Conservation (phyloP, 2,888 invertebrate species). For the Hydroisotoma schaefferi region DNA sequence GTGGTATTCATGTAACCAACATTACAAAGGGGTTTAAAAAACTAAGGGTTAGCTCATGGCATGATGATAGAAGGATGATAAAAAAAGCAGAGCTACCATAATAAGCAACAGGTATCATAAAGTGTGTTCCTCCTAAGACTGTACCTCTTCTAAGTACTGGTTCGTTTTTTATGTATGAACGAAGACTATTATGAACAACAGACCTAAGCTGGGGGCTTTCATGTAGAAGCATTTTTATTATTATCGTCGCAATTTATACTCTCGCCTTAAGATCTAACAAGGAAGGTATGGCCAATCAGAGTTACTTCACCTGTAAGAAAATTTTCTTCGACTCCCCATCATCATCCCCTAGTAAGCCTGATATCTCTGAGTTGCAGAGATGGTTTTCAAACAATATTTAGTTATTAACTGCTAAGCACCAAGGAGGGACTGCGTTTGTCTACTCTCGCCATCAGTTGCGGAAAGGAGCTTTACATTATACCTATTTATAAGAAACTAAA, state of each 20-base stretch:
- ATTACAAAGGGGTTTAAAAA: slow-evolving; percentile 17
- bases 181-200: no score
- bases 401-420: slow-evolving; percentile 9
- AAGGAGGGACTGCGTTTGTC: slow-evolving; percentile 9
- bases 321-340: slow-evolving; percentile 14
- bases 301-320: slow-evolving; percentile 16
- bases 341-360: slow-evolving; percentile 7
- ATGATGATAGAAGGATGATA: not conserved
- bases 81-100: slow-evolving; percentile 9
- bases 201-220: no score
- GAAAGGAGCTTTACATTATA: no score
- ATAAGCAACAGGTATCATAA: slow-evolving; percentile 3
- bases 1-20: no score
- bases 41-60: slow-evolving; percentile 12
- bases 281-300: slow-evolving; percentile 18
- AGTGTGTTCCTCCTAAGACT: slow-evolving; percentile 10
- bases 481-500: no score
- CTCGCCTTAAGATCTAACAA: slow-evolving; percentile 16
- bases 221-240: no score
- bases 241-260: slow-evolving; percentile 17
- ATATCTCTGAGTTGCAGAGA: slow-evolving; percentile 4
- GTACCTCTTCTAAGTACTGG: no score
- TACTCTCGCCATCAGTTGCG: no score
- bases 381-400: slow-evolving; percentile 14
- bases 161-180: no score